Base-by-base conservation (phyloP, 2,888 invertebrate species). In the Drosophila cognata region DNA sequence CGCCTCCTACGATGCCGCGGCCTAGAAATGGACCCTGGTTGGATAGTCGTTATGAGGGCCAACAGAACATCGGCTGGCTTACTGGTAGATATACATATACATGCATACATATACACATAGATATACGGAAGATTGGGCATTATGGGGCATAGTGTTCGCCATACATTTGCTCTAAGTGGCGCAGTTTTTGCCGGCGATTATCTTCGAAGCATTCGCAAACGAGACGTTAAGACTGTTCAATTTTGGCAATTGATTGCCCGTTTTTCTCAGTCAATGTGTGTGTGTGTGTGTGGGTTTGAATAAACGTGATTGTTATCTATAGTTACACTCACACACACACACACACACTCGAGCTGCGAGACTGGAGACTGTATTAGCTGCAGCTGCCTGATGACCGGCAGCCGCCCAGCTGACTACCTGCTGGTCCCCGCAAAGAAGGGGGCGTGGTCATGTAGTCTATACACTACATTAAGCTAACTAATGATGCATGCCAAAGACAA, bases 401-500 rank as follows among this genome's bases (percentile, higher is more conserved):
- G 74, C 57, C 71, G 57, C 63, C 64, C 59, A 69, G 33, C 60
- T 60, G 66, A 62, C 79, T 65, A 79, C 62, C 68, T 68, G 60
- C 53, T 61, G 56, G 80, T 53, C 43, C 10, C 28, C 25, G 21
- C 28, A 18, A 4, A 29, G n/a, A 28, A 28, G 33, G 60, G 56
- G 81, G 78, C 69, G 73, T 73, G 79, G 81, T 29, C 72, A 28
- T 76, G 60, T 77, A 43, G 71, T 65, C 65, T 68, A 51, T 71
- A 76, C 88, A 85, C 71, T 80, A 89, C 90, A 85, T 85, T 89
- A 85, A 77, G 85, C 90, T 78, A 89, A 89, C 84, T 85, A 89
- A 89, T 85, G 90, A 85, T 88, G 90, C 83, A 88, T 88, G 82
- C 86, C 77, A 63, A 70, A 63, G 52, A 78, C 70, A 74, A 81